Conservation (phyloP, 92 coral and sea anemone species). For the Actinostola sp. region DNA sequence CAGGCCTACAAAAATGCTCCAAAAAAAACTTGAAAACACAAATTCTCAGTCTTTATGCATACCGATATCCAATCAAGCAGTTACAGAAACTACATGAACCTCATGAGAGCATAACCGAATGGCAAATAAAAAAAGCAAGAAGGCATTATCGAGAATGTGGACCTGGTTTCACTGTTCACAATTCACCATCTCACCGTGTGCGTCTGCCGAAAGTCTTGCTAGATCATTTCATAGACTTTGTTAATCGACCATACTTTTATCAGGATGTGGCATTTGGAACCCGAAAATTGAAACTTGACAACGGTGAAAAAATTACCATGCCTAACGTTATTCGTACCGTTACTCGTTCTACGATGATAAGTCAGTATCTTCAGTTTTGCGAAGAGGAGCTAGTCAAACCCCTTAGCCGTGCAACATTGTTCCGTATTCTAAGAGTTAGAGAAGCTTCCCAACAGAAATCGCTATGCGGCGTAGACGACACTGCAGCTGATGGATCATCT, state of each 20-base stretch:
- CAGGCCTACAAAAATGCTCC: constrained; percentile 26
- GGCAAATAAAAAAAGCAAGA: constrained; percentile 54
- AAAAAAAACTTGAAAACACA: constrained; percentile 21
- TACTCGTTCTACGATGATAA: constrained; percentile 60
- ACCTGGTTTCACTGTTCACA: constrained; percentile 35
- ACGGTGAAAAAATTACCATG: constrained; percentile 55
- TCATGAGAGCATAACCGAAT: constrained; percentile 12
- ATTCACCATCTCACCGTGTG: constrained; percentile 29
- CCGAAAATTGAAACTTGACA: constrained; percentile 47
- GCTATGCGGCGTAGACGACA: constrained; percentile 47
- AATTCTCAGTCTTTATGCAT: constrained; percentile 29
- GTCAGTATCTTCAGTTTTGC: constrained; percentile 55
- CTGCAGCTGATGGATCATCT: constrained; percentile 56
- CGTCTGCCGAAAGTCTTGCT: constrained; percentile 21
- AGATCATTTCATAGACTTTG: constrained; percentile 58
- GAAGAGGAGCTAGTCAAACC: constrained; percentile 42
- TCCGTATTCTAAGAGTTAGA: constrained; percentile 37
- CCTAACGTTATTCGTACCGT: constrained; percentile 67
- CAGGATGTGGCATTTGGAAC: constrained; percentile 62
- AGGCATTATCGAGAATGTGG: constrained; percentile 50
- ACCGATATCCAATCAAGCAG: constrained; percentile 6
- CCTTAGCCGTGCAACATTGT: constrained; percentile 50
- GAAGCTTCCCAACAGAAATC: constrained; percentile 48
- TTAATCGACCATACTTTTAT: constrained; percentile 54
- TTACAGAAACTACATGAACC: constrained; percentile 31